Conservation (phyloP, 2,888 invertebrate genomes). For the Galeruca laticollis region DNA sequence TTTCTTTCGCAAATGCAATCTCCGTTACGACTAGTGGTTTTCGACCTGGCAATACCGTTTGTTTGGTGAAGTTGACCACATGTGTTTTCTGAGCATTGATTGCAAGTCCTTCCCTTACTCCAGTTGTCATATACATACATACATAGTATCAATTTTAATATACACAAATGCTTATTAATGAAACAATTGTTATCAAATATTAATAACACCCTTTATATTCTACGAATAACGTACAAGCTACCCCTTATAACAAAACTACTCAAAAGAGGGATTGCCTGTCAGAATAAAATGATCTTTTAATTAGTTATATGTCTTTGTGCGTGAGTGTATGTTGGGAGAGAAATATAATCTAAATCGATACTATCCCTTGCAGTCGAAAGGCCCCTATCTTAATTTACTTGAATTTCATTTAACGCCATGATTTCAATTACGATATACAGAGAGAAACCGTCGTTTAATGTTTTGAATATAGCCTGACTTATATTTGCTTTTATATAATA, state of each 20-base stretch:
- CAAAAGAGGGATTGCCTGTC: slow-evolving; percentile 62
- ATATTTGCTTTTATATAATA: slow-evolving; percentile 21
- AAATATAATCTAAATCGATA: slow-evolving; percentile 57
- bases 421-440: slow-evolving; percentile 23
- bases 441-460: slow-evolving; percentile 22
- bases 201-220: not conserved
- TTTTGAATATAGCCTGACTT: slow-evolving; percentile 22
- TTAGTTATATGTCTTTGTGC: slow-evolving; percentile 66
- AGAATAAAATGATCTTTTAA: slow-evolving; percentile 65
- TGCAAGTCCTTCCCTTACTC: too few relatives aligned
- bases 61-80: too few relatives aligned
- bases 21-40: too few relatives aligned
- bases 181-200: not conserved
- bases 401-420: slow-evolving; percentile 25
- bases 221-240: slow-evolving; percentile 5
- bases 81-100: too few relatives aligned
- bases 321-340: slow-evolving; percentile 50
- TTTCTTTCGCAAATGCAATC: too few relatives aligned
- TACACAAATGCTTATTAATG: too few relatives aligned
- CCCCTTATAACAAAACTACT: slow-evolving; percentile 53
- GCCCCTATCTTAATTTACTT: slow-evolving; percentile 25
- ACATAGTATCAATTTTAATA: too few relatives aligned
- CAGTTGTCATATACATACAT: too few relatives aligned
- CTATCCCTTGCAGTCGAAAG: slow-evolving; percentile 24
- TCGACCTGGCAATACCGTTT: too few relatives aligned